Evolutionary conservation across 2,797 vertebrate species (phyloP).

Genomic region (Balearica regulorum): DNA sequence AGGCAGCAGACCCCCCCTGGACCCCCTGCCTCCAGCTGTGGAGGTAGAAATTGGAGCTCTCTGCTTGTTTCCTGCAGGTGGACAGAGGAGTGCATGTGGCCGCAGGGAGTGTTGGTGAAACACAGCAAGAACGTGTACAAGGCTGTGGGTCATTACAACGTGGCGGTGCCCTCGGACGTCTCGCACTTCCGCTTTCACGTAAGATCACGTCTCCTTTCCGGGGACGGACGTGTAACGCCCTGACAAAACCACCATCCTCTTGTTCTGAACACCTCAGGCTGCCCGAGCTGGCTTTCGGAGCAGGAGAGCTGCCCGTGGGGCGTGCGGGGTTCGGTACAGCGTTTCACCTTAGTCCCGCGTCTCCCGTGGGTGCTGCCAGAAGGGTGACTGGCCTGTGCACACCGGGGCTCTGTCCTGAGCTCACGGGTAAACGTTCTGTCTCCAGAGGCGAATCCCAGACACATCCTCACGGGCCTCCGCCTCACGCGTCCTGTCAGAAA

Average conservation of each 20-base stretch:
- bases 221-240: rapidly evolving
- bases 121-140: conserved; percentile 99
- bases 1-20: neutral
- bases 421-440: rapidly evolving
- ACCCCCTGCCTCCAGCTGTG: neutral
- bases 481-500: rapidly evolving
- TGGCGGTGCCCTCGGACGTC: conserved; percentile 95
- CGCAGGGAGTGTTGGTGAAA: conserved; percentile 95
- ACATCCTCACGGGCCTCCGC: neutral
- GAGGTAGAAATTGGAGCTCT: neutral
- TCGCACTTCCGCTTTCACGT: conserved; percentile 99
- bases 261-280: rapidly evolving
- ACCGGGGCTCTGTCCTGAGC: neutral
- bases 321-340: rapidly evolving
- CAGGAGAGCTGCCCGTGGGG: neutral
- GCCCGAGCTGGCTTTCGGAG: neutral
- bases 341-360: rapidly evolving
- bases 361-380: rapidly evolving
- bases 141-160: conserved; percentile 97
- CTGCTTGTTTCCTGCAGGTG: conserved; percentile 77
- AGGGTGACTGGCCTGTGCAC: neutral
- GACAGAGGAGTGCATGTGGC: conserved; percentile 99
- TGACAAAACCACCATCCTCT: rapidly evolving
- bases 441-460: neutral
- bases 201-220: conserved; percentile 60